Evolutionary conservation across 2,888 invertebrate species (phyloP), one percentile per base, ranked within the genome.

Genomic region (Anorthoa munda): DNA sequence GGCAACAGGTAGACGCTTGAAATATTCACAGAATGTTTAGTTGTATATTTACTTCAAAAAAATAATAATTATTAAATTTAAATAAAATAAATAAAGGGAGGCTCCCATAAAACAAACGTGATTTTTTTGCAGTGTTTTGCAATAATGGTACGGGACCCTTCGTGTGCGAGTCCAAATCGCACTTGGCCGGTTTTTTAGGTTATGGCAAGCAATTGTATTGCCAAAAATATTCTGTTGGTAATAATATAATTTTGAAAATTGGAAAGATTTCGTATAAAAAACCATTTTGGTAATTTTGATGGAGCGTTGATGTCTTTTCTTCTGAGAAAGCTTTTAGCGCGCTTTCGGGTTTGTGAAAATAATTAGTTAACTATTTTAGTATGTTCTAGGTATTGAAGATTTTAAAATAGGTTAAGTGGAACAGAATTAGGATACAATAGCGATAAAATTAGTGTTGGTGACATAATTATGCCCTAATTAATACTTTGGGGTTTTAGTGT

Each of bases 301-400:
- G 59, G 85, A 69, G 87, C 92, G 90, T 91, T 92, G 89, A 92
- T 87, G 90, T 92, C 91, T 91, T 91, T 91, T 89, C 69, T 88
- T 84, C 65, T 63, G 48, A 7, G 39, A 55, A 65, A 72, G 75
- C 46, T 70, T 71, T 73, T 48, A n/a, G 21, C 3, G 67, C 31
- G 23, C 55, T 69, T 60, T 53, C 9, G 31, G 7, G 5, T 39
- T 0, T 1, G 21, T 4, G 15, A 15, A 45, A 39, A 45, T 18
- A 50, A 31, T 48, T 13, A 23, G 0, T 15, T 4, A 4, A n/a
- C 12, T 3, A 21, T 55, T 61, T 75, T 50, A 13, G 12, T 45
- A 11, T 31, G 11, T 68, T 45, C 4, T 56, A 61, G 4, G 15
- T 53, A n/a, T 17, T 15, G 0, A 11, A 0, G 13, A 15, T 31